Conservation (phyloP, 2,888 invertebrate species). For the Euplagia quadripunctaria region DNA sequence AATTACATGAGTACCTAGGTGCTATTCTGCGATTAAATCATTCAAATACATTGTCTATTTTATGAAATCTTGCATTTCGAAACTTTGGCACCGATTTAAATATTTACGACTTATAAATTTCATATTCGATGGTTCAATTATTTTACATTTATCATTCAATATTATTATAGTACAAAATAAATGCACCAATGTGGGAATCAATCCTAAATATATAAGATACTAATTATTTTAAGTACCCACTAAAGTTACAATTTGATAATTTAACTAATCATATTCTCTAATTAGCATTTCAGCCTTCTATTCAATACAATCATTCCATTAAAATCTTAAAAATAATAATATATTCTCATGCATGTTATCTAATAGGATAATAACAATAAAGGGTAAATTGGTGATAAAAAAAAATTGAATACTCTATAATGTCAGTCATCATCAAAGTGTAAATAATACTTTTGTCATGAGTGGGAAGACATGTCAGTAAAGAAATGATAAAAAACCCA, state of each 20-base stretch:
- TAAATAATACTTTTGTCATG: slow-evolving; percentile 50
- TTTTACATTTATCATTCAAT: slow-evolving; percentile 36
- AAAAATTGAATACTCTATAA: slow-evolving; percentile 46
- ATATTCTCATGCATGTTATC: slow-evolving; percentile 46
- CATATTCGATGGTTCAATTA: slow-evolving; percentile 46
- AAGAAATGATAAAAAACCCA: background rate
- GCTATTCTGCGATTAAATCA: slow-evolving; percentile 36
- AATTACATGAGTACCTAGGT: slow-evolving; percentile 43
- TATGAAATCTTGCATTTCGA: slow-evolving; percentile 41
- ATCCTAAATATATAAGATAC: slow-evolving; percentile 48
- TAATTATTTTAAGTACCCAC: slow-evolving; percentile 63
- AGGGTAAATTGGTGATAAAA: slow-evolving; percentile 44
- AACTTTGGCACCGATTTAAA: slow-evolving; percentile 80
- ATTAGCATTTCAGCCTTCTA: slow-evolving; percentile 53
- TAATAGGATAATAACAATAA: slow-evolving; percentile 38
- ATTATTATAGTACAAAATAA: slow-evolving; percentile 59
- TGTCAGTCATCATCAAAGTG: slow-evolving; percentile 49
- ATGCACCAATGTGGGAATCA: slow-evolving; percentile 69
- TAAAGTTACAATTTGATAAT: slow-evolving; percentile 50
- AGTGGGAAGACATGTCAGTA: slow-evolving; percentile 19
- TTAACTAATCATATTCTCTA: slow-evolving; percentile 47
- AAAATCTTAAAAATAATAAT: slow-evolving; percentile 47
- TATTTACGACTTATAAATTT: slow-evolving; percentile 53
- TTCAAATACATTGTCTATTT: slow-evolving; percentile 31
- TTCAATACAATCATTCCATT: slow-evolving; percentile 56